A percentile compares a stretch with the other conserved stretches of the same genome.
Conservation (phyloP, 2,888 invertebrate species). For the Petrolisthes cinctipes region DNA sequence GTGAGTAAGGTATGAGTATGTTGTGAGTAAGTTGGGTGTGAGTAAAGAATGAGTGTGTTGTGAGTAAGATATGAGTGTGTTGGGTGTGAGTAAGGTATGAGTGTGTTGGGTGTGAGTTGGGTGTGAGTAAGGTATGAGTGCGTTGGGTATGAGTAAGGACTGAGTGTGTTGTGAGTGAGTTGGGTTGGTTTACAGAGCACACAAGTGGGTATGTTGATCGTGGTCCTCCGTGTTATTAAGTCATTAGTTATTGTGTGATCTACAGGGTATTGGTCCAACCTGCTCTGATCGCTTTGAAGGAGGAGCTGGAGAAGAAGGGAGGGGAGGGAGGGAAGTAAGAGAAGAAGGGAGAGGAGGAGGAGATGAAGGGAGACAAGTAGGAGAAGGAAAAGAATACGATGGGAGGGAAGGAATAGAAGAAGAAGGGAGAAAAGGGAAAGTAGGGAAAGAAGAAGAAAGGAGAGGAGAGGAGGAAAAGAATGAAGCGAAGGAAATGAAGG, state of each 20-base stretch:
- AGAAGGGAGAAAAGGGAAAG: not conserved
- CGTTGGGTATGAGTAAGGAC: no score
- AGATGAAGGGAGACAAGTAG: not conserved
- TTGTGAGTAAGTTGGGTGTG: no score
- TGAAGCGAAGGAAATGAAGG: not conserved
- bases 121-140: no score
- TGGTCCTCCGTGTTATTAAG: constrained; percentile 33
- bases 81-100: no score
- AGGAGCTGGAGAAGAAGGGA: not conserved
- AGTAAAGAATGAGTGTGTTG: no score
- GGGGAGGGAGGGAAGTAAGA: not conserved
- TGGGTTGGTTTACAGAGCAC: not conserved
- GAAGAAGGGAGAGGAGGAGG: not conserved
- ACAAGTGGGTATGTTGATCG: constrained; percentile 9
- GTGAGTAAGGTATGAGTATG: no score
- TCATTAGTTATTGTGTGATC: constrained; percentile 38
- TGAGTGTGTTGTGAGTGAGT: no score
- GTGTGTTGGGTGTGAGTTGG: no score
- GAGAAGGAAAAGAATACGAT: not conserved
- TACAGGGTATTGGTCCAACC: not conserved
- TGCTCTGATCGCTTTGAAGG: not conserved
- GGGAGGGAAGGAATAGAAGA: not conserved
- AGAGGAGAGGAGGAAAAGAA: not conserved
- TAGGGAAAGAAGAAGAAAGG: not conserved
- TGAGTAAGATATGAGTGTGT: no score